phyloP scores from a whole-genome alignment of 2,888 invertebrate genomes.

The Nemurella pictetii region DNA sequence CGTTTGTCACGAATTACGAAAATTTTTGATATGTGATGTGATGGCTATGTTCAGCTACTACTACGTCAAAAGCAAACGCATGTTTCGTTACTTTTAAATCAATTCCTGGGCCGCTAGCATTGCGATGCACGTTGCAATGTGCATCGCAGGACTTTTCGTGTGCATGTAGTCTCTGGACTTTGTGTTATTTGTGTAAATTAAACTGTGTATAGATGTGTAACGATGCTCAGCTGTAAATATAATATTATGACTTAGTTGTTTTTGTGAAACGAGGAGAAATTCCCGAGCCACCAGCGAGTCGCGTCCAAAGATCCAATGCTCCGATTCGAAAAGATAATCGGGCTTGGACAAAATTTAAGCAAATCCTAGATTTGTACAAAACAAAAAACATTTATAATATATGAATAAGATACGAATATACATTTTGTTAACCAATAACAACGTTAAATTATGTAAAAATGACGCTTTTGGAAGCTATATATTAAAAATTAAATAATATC shows the following conservation, averaged over 20 bases:
- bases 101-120: not conserved
- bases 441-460: not conserved
- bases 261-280: not conserved
- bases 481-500: not conserved
- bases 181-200: constrained; percentile 6
- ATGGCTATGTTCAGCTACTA: not conserved
- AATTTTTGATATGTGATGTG: not conserved
- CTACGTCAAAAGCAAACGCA: not conserved
- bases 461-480: not conserved
- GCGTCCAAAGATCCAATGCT: constrained; percentile 25
- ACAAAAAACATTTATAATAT: not conserved
- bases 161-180: not conserved
- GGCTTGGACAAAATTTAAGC: not conserved
- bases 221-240: constrained; percentile 17
- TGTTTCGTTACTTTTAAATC: not conserved
- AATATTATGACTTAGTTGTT: not conserved
- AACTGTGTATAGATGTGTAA: not conserved
- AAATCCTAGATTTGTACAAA: constrained; percentile 21
- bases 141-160: not conserved
- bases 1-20: not conserved
- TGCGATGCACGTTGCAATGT: not conserved
- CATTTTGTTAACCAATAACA: not conserved
- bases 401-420: not conserved
- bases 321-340: not conserved
- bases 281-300: not conserved